A percentile compares a stretch with the other conserved stretches of the same genome.
Conservation (phyloP, 2,888 invertebrate genomes). For the Amitus sp. region DNA sequence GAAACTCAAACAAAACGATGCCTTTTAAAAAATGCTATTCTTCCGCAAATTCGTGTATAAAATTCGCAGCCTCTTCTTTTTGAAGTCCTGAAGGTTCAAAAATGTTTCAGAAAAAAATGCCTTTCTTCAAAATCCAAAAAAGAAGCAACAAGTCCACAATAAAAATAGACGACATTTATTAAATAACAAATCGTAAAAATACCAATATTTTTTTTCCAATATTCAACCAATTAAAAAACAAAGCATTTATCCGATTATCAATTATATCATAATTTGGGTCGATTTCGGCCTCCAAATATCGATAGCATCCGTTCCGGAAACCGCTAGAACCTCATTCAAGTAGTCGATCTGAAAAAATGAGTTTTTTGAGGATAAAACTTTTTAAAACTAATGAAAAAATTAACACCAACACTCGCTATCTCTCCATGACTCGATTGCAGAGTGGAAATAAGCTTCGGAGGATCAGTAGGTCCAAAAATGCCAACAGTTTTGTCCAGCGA, state of each 20-base stretch:
- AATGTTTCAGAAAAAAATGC: too few species aligned
- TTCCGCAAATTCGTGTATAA: too few species aligned
- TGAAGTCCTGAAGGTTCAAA: too few species aligned
- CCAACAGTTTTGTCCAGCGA: slow-evolving; percentile 59
- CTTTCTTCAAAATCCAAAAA: too few species aligned
- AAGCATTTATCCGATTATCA: slow-evolving; percentile 11
- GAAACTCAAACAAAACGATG: too few species aligned
- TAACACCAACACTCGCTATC: slow-evolving; percentile 54
- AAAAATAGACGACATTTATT: not conserved
- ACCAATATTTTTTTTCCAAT: not conserved
- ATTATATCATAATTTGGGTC: slow-evolving; percentile 32
- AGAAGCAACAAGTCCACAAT: not conserved
- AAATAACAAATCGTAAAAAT: not conserved
- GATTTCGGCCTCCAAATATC: slow-evolving; percentile 56
- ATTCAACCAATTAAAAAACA: not conserved
- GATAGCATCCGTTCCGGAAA: slow-evolving; percentile 54
- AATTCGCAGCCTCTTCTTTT: too few species aligned
- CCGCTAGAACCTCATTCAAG: slow-evolving; percentile 54
- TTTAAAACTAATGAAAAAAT: not conserved
- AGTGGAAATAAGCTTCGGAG: slow-evolving; percentile 49
- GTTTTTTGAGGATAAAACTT: slow-evolving; percentile 10
- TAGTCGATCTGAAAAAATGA: slow-evolving; percentile 54
- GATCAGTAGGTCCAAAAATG: slow-evolving; percentile 60
- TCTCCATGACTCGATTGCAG: slow-evolving; percentile 50
- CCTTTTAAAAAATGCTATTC: too few species aligned